Base-by-base conservation (phyloP, 2,797 vertebrate genomes). In the Rhabdomys pumilio region DNA sequence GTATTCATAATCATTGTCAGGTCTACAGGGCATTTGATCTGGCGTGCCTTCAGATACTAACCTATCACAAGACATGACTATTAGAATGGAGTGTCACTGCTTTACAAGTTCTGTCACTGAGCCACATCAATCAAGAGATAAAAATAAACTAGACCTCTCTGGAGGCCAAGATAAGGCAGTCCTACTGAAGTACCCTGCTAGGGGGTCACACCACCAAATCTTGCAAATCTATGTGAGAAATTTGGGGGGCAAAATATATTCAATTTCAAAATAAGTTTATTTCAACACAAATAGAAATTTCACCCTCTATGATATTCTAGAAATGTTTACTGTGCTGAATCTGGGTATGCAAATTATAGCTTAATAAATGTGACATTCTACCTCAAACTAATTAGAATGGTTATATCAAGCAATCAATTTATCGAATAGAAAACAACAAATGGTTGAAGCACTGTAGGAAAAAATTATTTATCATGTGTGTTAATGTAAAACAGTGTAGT, bases 351-450 rank as follows among this genome's bases (percentile, higher is more conserved):
- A 85, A 81, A 73, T 63, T 90, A 9, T 61, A 29, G 19, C 44
- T 96, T 96, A 90, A 67, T 38, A 94, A 94, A 82, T 41, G n/a
- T 5, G 69, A 15, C 22, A 76, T 96, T 96, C 50, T 3, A 87
- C 17, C n/a, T 79, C 50, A 82, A 1, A 61, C 29, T 41, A 44
- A 55, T 91, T 92, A 79, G 24, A 8, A 84, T 79, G 50, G 7
- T 20, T 79, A 44, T 65, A 72, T 47, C 38, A 85, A 85, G 76
- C 47, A 82, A 81, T 31, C 24, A 81, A 31, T 3, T 61, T 22
- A 57, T 14, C 13, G 12, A 63, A 82, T 4, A 89, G 61, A 91
- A 82, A 91, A 83, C 73, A 93, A 61, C 5, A 90, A 69, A 17
- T 73, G 13, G 22, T 77, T 41, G 7, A 13, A 31, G 65, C 65